Conservation (phyloP, 2,888 invertebrate genomes). For the Leptinotarsa juncta region DNA sequence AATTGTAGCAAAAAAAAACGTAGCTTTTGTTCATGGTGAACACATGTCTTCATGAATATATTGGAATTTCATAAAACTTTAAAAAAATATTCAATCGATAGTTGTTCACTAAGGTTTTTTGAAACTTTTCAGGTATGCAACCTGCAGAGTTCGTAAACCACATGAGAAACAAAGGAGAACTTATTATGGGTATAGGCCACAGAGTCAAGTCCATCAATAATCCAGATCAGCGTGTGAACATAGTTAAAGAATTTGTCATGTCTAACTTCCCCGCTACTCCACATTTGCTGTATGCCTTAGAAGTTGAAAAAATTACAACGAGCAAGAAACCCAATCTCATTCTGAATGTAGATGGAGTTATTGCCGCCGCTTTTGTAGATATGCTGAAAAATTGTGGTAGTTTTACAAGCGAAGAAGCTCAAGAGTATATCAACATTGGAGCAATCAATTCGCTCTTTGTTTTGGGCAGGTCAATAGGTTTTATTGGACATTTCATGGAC, state of each 20-base stretch:
- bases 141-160: constrained; percentile 99
- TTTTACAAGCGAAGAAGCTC: constrained; percentile 96
- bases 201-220: constrained; percentile 93
- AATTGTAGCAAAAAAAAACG: too few relatives aligned
- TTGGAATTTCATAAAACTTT: too few relatives aligned
- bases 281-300: constrained; percentile 93
- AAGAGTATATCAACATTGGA: constrained; percentile 97
- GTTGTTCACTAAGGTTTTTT: background rate
- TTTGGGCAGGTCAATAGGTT: constrained; percentile 96
- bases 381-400: constrained; percentile 93
- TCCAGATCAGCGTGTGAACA: constrained; percentile 97
- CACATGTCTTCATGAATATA: too few relatives aligned
- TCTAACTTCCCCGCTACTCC: constrained; percentile 95
- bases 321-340: constrained; percentile 99
- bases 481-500: constrained; percentile 98
- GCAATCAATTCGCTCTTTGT: constrained; percentile 98
- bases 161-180: constrained; percentile 95
- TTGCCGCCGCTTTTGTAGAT: constrained; percentile 97
- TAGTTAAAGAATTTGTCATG: constrained; percentile 95
- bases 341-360: constrained; percentile 98
- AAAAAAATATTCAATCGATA: too few relatives aligned
- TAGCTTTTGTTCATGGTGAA: too few relatives aligned
- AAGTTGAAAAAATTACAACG: constrained; percentile 98
- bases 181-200: constrained; percentile 99
- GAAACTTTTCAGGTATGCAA: constrained; percentile 72